phyloP scores from a whole-genome alignment of 1,140 invertebrate genomes.

The Aphis craccivora region DNA sequence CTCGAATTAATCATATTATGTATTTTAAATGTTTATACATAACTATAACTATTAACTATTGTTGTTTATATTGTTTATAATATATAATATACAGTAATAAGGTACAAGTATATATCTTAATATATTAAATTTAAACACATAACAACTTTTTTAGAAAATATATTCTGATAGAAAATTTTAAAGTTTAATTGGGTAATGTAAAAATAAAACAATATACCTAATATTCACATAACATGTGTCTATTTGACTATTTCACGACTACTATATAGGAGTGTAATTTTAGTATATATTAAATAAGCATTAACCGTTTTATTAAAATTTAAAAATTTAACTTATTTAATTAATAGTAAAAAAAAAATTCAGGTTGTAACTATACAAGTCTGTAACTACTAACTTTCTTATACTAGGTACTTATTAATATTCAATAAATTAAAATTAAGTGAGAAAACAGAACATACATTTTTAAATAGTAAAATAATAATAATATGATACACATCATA shows the following conservation, averaged over 20 bases:
- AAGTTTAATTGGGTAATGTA: neutral
- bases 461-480: neutral
- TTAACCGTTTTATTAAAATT: neutral
- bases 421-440: slow-evolving; percentile 3
- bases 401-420: neutral
- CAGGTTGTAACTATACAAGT: neutral
- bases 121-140: too few relatives aligned
- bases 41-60: too few relatives aligned
- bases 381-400: neutral
- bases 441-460: neutral
- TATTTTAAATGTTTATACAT: neutral
- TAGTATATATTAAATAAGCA: too few relatives aligned
- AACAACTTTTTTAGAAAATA: neutral
- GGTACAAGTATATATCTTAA: too few relatives aligned
- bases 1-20: neutral
- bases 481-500: neutral
- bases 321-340: neutral
- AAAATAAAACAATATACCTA: too few relatives aligned
- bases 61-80: neutral
- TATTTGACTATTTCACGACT: too few relatives aligned
- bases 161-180: neutral
- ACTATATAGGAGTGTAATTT: too few relatives aligned
- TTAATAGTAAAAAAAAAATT: neutral
- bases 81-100: neutral
- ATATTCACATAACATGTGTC: too few relatives aligned